Base-by-base conservation (phyloP, 2,888 invertebrate species). In the Ypsolopha scabrella region DNA sequence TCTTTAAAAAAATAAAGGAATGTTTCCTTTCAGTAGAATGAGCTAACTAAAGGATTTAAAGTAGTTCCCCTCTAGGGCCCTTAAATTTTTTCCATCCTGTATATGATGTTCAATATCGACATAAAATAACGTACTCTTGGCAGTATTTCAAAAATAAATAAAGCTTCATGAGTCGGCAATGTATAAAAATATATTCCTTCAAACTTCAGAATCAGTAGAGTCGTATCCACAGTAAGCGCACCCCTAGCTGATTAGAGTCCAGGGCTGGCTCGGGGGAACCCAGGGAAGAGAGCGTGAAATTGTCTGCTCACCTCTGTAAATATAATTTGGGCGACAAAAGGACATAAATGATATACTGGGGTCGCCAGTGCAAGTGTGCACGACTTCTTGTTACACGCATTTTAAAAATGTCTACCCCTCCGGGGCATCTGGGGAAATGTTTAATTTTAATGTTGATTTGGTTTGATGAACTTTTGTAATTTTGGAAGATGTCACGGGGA, bases 291-390 rank as follows among this genome's bases (percentile, higher is more conserved):
- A 85, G 72, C 86, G 83, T 87, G 86, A 87, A 87, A 86, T 87
- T 87, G 85, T 86, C 86, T 83, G 83, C 80, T 86, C 85, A 82
- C 83, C 86, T 86, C 81, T 86, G 85, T 85, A 86, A 86, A 86
- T 86, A 86, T 86, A 82, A 86, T 86, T 86, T 86, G 70, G 82
- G 77, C 74, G 82, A 86, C 86, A 86, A 86, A 86, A 85, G 85
- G 85, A 78, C 82, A 82, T 80, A 80, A 83, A 83, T 81, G 83
- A 82, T 82, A 83, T 69, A 77, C 73, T 72, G 37, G 80, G 76
- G 80, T 72, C 77, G 71, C 54, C 64, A 65, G 70, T 72, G 75
- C 79, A 78, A 76, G 78, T 76, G 78, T 65, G 70, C 64, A 65
- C 60, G 62, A 65, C 67, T 70, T 70, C 79, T 75, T 65, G 75